phyloP scores from a whole-genome alignment of 2,888 invertebrate genomes.

The Ormyrus labotus region DNA sequence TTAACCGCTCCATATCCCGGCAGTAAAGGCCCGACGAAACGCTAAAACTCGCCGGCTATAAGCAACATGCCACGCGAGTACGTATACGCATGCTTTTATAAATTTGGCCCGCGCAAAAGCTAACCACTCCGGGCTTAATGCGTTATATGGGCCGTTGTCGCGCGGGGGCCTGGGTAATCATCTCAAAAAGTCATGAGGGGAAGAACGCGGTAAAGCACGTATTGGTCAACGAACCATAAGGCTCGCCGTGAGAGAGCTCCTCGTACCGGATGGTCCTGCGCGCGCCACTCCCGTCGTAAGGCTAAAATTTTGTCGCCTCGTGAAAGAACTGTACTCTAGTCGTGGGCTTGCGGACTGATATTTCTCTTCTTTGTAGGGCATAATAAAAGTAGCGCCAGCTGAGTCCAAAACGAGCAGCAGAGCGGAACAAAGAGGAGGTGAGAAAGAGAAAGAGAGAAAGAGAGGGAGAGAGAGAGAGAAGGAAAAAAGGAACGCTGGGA shows the following conservation, averaged over 20 bases:
- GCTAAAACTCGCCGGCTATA: no score
- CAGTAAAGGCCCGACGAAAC: background rate
- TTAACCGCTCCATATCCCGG: background rate
- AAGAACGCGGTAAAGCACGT: background rate
- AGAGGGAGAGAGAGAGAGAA: constrained; percentile 44
- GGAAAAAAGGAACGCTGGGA: constrained; percentile 69
- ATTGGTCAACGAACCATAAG: constrained; percentile 31
- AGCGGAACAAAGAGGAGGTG: background rate
- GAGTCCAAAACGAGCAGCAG: background rate
- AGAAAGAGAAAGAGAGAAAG: constrained; percentile 36
- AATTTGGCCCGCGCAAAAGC: constrained; percentile 26
- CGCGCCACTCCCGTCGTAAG: no score
- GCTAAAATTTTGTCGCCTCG: no score
- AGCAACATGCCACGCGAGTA: no score
- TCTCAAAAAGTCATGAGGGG: constrained; percentile 11
- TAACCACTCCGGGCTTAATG: constrained; percentile 8
- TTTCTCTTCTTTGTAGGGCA: constrained; percentile 8
- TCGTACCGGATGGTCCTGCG: background rate
- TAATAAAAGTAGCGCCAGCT: constrained; percentile 10
- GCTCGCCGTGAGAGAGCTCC: background rate
- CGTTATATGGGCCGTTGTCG: constrained; percentile 16
- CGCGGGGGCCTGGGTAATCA: background rate
- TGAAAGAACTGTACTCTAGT: background rate
- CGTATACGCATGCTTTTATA: constrained; percentile 10
- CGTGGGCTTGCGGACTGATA: constrained; percentile 9